Percentiles rank a stretch among this genome's conserved stretches.
These are phyloP conservation scores for Phataginus tetradactyla DNA, from an alignment of 2,797 vertebrate species.

Conservation along the genomic window DNA sequence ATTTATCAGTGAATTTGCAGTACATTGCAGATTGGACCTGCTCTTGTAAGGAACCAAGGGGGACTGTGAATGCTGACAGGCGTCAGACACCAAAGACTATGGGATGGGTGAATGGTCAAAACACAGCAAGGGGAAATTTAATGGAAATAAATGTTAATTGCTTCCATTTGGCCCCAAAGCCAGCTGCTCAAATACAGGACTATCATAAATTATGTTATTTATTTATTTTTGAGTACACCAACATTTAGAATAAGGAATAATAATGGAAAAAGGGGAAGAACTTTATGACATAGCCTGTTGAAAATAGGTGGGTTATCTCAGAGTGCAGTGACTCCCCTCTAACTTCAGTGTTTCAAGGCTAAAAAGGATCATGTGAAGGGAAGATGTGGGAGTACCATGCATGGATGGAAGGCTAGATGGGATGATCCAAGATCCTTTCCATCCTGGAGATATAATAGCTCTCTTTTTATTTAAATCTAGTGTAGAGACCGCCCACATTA, in stretches of 20 bases:
- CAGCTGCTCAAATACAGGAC: background rate
- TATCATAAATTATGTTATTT: background rate
- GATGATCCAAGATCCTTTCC: background rate
- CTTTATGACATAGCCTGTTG: background rate
- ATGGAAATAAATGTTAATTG: background rate
- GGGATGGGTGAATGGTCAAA: background rate
- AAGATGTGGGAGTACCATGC: fast-evolving
- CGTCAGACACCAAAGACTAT: background rate
- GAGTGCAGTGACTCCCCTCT: background rate
- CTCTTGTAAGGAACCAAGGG: background rate
- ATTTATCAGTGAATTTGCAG: background rate
- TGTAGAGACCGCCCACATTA: background rate
- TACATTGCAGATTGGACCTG: background rate
- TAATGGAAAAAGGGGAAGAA: background rate
- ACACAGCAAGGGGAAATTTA: background rate
- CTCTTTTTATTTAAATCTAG: background rate
- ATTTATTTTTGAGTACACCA: background rate
- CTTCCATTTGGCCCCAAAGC: background rate
- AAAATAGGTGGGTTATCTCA: background rate
- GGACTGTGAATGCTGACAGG: background rate
- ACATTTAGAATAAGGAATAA: background rate
- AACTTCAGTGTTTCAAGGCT: background rate
- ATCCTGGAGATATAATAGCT: background rate
- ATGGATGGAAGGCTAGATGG: background rate
- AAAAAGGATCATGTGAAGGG: background rate